Conservation (phyloP, 2,113 vertebrate species). For the Aptenodytes forsteri region DNA sequence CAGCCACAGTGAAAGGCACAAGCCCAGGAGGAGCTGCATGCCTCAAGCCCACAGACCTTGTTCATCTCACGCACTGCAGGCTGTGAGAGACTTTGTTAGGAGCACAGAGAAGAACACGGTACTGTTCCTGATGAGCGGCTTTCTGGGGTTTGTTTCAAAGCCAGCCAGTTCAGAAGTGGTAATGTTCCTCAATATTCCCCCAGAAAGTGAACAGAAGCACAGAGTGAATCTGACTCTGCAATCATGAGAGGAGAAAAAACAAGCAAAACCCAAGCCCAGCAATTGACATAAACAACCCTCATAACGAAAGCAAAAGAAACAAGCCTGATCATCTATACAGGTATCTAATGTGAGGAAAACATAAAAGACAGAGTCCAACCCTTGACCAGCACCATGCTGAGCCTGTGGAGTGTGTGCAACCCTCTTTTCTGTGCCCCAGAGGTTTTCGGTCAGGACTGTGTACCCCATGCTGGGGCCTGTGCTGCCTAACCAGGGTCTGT, state of each 20-base stretch:
- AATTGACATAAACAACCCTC: background rate
- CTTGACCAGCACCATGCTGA: background rate
- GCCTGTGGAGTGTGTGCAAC: background rate
- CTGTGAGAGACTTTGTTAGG: background rate
- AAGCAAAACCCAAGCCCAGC: background rate
- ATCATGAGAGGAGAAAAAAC: background rate
- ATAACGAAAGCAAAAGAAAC: background rate
- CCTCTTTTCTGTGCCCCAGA: background rate
- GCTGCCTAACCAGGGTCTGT: background rate
- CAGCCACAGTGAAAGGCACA: rapidly evolving
- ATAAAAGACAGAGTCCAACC: background rate
- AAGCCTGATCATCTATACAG: background rate
- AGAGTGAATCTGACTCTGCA: background rate
- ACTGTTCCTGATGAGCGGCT: rapidly evolving
- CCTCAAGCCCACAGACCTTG: too few species aligned
- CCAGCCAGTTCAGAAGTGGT: background rate
- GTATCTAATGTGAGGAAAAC: background rate
- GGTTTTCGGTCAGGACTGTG: background rate
- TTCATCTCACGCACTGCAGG: rapidly evolving
- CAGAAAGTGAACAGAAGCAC: rapidly evolving
- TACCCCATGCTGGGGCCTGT: too few species aligned
- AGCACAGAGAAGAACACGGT: rapidly evolving
- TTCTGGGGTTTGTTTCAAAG: background rate
- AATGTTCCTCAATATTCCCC: background rate
- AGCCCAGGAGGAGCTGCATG: background rate